phyloP scores from a whole-genome alignment of 2,797 vertebrate species.

The Poliocrania exsul region DNA sequence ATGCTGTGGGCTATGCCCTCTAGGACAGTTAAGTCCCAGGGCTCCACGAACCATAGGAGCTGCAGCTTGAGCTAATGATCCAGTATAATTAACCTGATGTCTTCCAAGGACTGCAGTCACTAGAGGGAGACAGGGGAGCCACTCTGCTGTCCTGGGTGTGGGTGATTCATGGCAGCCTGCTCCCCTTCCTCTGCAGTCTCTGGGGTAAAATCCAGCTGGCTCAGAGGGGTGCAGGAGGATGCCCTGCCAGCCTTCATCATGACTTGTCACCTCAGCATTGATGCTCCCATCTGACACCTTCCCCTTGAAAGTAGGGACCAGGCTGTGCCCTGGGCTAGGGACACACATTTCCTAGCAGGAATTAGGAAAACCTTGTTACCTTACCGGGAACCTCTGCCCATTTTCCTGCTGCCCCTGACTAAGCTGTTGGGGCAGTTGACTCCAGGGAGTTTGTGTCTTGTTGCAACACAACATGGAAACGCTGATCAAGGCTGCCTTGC shows the following conservation, averaged over 20 bases:
- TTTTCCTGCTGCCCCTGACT: slow-evolving; percentile 23
- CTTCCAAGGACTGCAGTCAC: neutral
- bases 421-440: neutral
- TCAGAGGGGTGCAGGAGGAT: fast-evolving
- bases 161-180: neutral
- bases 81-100: neutral
- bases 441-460: slow-evolving; percentile 7
- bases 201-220: neutral
- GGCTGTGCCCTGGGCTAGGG: neutral
- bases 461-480: slow-evolving; percentile 58
- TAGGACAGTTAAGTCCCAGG: neutral
- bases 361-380: neutral
- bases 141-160: neutral
- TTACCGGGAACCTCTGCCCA: neutral
- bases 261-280: neutral
- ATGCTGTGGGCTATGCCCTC: neutral
- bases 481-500: slow-evolving; percentile 44
- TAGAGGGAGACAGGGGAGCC: slow-evolving; percentile 11
- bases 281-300: neutral
- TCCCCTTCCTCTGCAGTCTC: neutral
- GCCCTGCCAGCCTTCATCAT: neutral
- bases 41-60: neutral
- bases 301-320: neutral
- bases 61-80: neutral
- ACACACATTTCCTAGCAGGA: neutral